A percentile compares a stretch with the other conserved stretches of the same genome.
These are phyloP conservation scores for Daktulosphaira vitifoliae DNA, from an alignment of 1,140 invertebrate genomes.

Conservation along the genomic window DNA sequence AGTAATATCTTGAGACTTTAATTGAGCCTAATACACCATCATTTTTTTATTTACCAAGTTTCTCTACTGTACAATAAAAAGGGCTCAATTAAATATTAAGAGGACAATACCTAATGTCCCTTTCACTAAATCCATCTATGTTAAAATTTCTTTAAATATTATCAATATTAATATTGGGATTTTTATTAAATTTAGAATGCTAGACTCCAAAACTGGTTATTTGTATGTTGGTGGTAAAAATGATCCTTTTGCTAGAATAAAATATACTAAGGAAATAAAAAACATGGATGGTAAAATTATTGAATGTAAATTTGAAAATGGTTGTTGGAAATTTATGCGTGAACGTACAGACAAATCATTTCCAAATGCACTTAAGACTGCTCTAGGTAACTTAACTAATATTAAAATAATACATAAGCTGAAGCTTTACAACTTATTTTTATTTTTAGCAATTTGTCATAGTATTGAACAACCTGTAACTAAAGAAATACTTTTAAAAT, in stretches of 20 bases:
- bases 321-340: slow-evolving; percentile 88
- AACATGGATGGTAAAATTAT: slow-evolving; percentile 88
- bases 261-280: slow-evolving; percentile 64
- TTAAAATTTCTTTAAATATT: too few species aligned
- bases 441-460: slow-evolving; percentile 15
- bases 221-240: slow-evolving; percentile 68
- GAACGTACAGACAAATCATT: slow-evolving; percentile 94
- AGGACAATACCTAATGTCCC: too few species aligned
- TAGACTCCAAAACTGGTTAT: slow-evolving; percentile 63
- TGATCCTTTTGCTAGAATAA: slow-evolving; percentile 62
- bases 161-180: too few species aligned
- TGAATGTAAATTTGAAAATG: slow-evolving; percentile 75
- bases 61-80: too few species aligned
- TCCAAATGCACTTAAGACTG: slow-evolving; percentile 82
- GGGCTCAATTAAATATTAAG: too few species aligned
- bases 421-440: too few species aligned
- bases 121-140: too few species aligned
- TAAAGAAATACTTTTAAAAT: slow-evolving; percentile 21
- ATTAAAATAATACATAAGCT: too few species aligned
- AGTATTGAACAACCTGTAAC: slow-evolving; percentile 26
- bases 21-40: too few species aligned
- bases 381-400: slow-evolving; percentile 41
- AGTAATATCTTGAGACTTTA: too few species aligned
- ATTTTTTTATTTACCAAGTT: too few species aligned
- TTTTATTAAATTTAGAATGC: slow-evolving; percentile 45